Conservation (phyloP, 2,797 vertebrate genomes). For the Hydrolagus colliei region DNA sequence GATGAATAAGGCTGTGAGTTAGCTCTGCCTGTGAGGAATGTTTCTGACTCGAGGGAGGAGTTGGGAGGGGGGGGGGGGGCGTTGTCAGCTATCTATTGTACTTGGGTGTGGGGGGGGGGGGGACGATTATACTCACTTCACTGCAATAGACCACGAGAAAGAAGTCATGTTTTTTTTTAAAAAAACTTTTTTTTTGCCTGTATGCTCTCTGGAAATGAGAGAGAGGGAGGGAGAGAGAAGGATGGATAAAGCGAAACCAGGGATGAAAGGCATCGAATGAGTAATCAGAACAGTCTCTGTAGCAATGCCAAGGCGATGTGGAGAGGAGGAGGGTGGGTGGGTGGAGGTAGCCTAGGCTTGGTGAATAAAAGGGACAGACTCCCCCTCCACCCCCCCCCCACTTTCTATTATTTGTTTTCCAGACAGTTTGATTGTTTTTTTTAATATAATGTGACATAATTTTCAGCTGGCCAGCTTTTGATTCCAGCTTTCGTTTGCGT, state of each 20-base stretch:
- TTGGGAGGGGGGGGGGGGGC: too few species aligned
- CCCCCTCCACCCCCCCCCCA: background rate
- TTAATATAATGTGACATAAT: background rate
- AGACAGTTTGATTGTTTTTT: background rate
- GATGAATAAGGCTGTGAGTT: slow-evolving; percentile 13
- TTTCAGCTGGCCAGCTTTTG: background rate
- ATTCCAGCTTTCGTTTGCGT: background rate
- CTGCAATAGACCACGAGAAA: too few species aligned
- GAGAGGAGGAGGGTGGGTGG: background rate
- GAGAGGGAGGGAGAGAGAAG: background rate
- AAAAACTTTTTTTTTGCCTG: background rate
- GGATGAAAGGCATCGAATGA: slow-evolving; percentile 4
- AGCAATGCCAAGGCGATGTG: slow-evolving; percentile 1
- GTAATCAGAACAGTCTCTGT: slow-evolving; percentile 21
- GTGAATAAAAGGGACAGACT: slow-evolving; percentile 1
- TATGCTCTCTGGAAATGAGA: background rate
- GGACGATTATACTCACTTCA: background rate
- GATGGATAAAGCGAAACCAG: background rate
- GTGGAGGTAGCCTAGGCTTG: background rate
- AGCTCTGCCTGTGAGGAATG: slow-evolving; percentile 19
- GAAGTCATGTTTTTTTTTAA: background rate
- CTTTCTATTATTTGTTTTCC: background rate
- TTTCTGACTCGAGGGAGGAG: slow-evolving; percentile 20
- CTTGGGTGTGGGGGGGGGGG: background rate
- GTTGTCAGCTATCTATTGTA: background rate